Evolutionary conservation across 2,888 invertebrate genomes (phyloP).

Genomic region (Blomia tropicalis): DNA sequence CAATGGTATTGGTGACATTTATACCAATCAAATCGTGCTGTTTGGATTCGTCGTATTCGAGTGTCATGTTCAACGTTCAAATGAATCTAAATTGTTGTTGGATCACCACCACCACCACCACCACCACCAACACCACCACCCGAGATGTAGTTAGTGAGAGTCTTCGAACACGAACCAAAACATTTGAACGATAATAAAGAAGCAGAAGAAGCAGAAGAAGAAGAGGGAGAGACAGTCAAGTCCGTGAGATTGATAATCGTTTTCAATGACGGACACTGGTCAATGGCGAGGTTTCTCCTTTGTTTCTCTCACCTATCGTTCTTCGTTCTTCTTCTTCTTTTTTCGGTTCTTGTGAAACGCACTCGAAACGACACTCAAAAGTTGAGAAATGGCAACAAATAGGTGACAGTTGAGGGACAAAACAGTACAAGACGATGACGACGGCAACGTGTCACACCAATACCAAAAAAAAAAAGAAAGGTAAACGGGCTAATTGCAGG

Average conservation of each 20-base stretch:
- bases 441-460: not conserved
- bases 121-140: too few species aligned
- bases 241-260: not conserved
- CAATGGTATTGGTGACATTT: too few species aligned
- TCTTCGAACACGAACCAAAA: not conserved
- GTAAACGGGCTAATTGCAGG: too few species aligned
- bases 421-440: not conserved
- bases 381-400: not conserved
- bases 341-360: not conserved
- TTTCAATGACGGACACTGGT: not conserved
- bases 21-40: too few species aligned
- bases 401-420: not conserved
- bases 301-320: not conserved
- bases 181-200: not conserved
- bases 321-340: not conserved
- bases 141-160: too few species aligned
- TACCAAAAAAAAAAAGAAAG: not conserved
- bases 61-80: too few species aligned
- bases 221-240: not conserved
- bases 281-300: not conserved
- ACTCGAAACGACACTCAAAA: too few species aligned
- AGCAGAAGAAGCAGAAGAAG: not conserved
- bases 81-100: too few species aligned
- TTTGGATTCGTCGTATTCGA: too few species aligned
- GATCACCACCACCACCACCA: too few species aligned